Evolutionary conservation across 2,113 vertebrate species (phyloP).

Genomic region (Lates calcarifer): DNA sequence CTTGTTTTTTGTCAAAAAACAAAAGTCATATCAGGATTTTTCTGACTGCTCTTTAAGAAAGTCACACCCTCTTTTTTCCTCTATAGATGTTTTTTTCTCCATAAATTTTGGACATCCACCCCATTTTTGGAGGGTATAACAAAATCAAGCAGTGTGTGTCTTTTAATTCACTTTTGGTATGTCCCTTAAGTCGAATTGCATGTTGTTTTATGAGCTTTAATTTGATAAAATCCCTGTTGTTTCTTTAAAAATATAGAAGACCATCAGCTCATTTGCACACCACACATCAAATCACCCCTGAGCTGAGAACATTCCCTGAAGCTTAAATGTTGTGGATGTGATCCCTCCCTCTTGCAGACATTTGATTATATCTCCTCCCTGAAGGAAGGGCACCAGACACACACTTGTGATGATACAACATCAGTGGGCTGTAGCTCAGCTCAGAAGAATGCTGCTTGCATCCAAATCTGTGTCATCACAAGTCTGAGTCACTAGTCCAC

Average conservation of each 20-base stretch:
- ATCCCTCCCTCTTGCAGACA: constrained; percentile 18
- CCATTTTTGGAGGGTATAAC: background rate
- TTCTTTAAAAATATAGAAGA: background rate
- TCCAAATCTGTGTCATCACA: constrained; percentile 20
- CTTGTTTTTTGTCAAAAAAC: background rate
- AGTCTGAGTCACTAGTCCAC: constrained; percentile 14
- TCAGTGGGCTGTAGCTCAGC: constrained; percentile 29
- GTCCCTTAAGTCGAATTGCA: background rate
- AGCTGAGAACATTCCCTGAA: background rate
- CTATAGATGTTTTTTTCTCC: too few relatives aligned
- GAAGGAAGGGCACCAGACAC: constrained; percentile 13
- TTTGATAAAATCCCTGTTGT: background rate
- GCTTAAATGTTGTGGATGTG: constrained; percentile 4
- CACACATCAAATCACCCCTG: background rate
- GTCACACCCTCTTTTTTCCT: too few relatives aligned
- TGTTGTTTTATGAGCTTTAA: background rate
- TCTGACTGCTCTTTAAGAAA: background rate
- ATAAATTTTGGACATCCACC: too few relatives aligned
- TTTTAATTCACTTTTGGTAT: background rate
- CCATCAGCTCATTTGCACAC: background rate
- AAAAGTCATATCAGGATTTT: background rate
- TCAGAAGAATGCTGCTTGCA: constrained; percentile 15
- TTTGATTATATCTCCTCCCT: constrained; percentile 39
- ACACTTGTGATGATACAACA: constrained; percentile 20
- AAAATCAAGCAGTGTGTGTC: background rate